These are phyloP conservation scores for Boulengeromyrus knoepffleri DNA, from an alignment of 2,113 vertebrate species.

Conservation along the genomic window DNA sequence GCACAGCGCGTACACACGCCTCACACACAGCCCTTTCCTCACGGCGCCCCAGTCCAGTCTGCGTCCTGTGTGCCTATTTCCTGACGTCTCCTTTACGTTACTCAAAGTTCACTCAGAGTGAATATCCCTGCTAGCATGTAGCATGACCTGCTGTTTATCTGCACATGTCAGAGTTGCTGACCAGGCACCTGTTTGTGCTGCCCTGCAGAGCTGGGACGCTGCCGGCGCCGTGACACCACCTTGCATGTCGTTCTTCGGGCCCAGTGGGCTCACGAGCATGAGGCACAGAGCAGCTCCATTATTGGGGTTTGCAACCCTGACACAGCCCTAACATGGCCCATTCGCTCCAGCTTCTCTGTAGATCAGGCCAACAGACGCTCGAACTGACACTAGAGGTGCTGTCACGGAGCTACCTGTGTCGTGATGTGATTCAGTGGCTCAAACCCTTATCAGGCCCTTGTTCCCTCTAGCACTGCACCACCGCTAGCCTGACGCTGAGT, in stretches of 20 bases:
- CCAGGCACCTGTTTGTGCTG: neutral
- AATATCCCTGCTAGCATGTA: neutral
- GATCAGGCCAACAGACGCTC: neutral
- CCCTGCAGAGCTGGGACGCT: neutral
- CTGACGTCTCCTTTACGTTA: neutral
- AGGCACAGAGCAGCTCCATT: neutral
- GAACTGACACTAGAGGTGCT: slow-evolving; percentile 10
- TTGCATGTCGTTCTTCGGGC: neutral
- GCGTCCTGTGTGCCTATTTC: neutral
- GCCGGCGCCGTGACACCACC: slow-evolving; percentile 10
- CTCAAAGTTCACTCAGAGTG: neutral
- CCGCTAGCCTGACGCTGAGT: slow-evolving; percentile 63
- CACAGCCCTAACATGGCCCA: neutral
- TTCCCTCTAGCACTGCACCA: slow-evolving; percentile 61
- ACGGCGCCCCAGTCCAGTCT: neutral
- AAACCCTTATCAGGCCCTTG: slow-evolving; percentile 63
- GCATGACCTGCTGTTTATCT: neutral
- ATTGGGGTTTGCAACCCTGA: neutral
- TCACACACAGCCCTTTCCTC: neutral
- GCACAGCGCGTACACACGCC: neutral
- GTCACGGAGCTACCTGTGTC: slow-evolving; percentile 13
- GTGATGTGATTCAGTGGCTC: slow-evolving; percentile 42
- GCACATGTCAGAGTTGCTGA: neutral
- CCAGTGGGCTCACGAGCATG: neutral
- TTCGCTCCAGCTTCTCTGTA: neutral